Evolutionary conservation across 2,113 vertebrate species (phyloP).

Genomic region (Aythya baeri): DNA sequence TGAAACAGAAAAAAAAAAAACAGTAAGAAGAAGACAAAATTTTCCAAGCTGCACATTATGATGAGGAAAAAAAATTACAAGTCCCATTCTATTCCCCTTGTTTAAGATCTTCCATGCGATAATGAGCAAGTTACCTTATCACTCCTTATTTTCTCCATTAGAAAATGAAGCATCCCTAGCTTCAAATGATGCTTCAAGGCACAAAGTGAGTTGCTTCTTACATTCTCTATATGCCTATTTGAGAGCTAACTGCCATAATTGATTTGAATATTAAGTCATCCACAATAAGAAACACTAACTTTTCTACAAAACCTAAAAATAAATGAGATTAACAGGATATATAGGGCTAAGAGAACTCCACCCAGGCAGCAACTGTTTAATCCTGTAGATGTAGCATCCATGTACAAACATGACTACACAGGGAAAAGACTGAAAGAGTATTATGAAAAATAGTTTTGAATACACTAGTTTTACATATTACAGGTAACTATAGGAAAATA

Average conservation of each 20-base stretch:
- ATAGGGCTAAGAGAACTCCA: background rate
- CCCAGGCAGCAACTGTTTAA: background rate
- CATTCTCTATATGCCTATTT: background rate
- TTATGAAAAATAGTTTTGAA: background rate
- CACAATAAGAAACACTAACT: background rate
- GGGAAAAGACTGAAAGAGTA: background rate
- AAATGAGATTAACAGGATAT: background rate
- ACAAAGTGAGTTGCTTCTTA: background rate
- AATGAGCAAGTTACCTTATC: background rate
- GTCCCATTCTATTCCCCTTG: background rate
- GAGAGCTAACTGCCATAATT: background rate
- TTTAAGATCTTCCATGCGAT: background rate
- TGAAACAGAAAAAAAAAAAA: constrained; percentile 14
- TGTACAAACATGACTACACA: background rate
- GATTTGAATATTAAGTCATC: background rate
- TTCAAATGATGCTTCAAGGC: background rate
- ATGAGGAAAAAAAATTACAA: background rate
- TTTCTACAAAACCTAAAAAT: background rate
- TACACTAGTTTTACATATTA: background rate
- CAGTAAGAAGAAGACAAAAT: background rate
- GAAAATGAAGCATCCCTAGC: background rate
- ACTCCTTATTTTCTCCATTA: background rate
- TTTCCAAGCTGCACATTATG: background rate
- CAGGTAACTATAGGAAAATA: background rate
- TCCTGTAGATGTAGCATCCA: background rate